phyloP scores from a whole-genome alignment of 2,113 vertebrate species.

The Pavo muticus region DNA sequence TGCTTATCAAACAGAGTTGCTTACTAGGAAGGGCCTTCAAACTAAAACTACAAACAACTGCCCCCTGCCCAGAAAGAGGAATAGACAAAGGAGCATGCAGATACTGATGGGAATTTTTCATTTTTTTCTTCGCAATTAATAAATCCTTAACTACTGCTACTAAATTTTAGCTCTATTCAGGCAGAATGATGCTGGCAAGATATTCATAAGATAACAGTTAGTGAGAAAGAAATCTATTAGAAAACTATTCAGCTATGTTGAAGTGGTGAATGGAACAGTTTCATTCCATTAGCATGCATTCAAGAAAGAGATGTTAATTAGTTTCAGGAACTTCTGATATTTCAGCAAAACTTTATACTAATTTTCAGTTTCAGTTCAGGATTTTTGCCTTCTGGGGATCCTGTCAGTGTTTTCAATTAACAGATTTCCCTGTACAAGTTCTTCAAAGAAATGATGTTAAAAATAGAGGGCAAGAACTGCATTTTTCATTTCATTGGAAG shows the following conservation, averaged over 20 bases:
- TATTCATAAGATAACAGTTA: not conserved
- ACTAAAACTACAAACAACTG: not conserved
- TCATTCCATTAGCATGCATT: constrained; percentile 34
- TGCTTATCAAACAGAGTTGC: not conserved
- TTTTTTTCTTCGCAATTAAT: not conserved
- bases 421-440: constrained; percentile 40
- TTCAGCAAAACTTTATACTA: constrained; percentile 57
- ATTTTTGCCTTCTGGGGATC: constrained; percentile 63
- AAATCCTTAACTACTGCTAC: not conserved
- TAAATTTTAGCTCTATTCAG: not conserved
- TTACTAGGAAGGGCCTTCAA: not conserved
- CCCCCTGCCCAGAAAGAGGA: not conserved
- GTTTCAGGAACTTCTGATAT: constrained; percentile 52
- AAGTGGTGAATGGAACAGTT: constrained; percentile 25
- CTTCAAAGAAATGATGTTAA: constrained; percentile 44
- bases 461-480: not conserved
- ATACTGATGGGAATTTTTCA: not conserved
- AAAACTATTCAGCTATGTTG: constrained; percentile 17
- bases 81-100: not conserved
- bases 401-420: constrained; percentile 68
- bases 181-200: not conserved
- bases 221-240: constrained; percentile 2
- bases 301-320: constrained; percentile 60
- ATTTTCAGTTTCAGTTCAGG: constrained; percentile 1
- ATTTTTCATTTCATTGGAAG: constrained; percentile 37